Evolutionary conservation across 2,113 vertebrate species (phyloP), one percentile per base, ranked within the genome.

Genomic region (Podarcis cretensis): DNA sequence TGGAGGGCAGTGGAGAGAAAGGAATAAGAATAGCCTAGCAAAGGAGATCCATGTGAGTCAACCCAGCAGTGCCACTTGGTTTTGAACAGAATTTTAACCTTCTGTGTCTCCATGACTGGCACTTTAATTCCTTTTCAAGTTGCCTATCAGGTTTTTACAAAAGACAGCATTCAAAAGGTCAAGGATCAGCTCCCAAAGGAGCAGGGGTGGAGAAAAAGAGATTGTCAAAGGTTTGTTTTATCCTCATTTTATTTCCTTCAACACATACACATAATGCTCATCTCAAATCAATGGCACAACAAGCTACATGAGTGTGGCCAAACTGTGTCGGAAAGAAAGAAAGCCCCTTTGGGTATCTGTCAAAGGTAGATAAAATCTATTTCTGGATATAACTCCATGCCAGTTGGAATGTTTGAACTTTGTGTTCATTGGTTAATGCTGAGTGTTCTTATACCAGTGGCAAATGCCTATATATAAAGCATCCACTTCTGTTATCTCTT

Each of bases 111-210:
- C 71, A 94, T 92, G 81, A 81, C 13, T 94, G 88, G 68, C 85
- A 86, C 32, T 94, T 81, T 91, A 68, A 37, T 93, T 95, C 88
- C 89, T 94, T 92, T 92, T 95, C 87, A 88, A 83, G 89, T 88
- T 92, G 90, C 92, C 92, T 95, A 63, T 90, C 90, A 89, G 85
- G 10, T 73, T 93, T 84, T 94, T 95, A 93, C 90, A 92, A 93
- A 95, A 96, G 85, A 81, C 75, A 94, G 88, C 91, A 93, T 93
- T 93, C 68, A 91, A 93, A 95, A 94, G 91, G 94, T 94, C 94
- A 95, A 90, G 90, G 91, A 93, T 94, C 90, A 92, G 87, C 63
- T 92, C 94, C 32, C 86, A 93, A 86, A 78, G 77, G 40, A 92
- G 79, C 25, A 92, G 96, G 32, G 95, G 93, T 89, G 35, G 80